Evolutionary conservation across 2,113 vertebrate species (phyloP), one percentile per base, ranked within the genome.

Genomic region (Lycaon pictus): DNA sequence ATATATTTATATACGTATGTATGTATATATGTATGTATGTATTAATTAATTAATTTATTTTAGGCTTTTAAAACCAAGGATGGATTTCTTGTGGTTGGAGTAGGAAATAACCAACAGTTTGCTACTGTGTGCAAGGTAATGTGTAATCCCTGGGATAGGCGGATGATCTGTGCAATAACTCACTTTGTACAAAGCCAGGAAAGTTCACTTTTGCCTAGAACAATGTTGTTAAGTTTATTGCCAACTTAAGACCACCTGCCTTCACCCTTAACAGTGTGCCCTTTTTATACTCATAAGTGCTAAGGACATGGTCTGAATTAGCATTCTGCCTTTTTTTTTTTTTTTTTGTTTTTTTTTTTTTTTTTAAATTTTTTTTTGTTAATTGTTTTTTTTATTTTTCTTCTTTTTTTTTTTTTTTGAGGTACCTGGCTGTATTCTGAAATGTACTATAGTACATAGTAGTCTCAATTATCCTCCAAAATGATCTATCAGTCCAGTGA

Each of bases 21-120:
- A 63, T 63, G 25, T 29, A 63, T 35, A 35, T 35, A 35, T 63
- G 25, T 71, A 56, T 56, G 11, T 55, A 88, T 65, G 96, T 85
- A 87, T 62, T 11, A 71, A 37, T 92, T 9, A 53, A 27, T 96
- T 93, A 94, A 43, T 97, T 96, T 98, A 11, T 98, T 98, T 79
- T 98, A 99, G 99, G 99, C 99, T 84, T 99, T 99, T 98, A 99
- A 98, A 97, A 99, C 99, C 92, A 99, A 98, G 98, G 99, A 99
- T 67, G 99, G 99, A 88, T 99, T 99, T 98, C 63, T 99, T 0
- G 98, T 99, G 60, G 98, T 99, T 37, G 99, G 99, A 95, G 99
- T 99, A 93, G 99, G 99, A 96, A 99, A 99, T 84, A 98, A 99
- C 96, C 98, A 98, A 48, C 99, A 99, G 97, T 99, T 99, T 98